A percentile compares a stretch with the other conserved stretches of the same genome.
These are phyloP conservation scores for Cyprinella venusta DNA, from an alignment of 2,797 vertebrate genomes.

Conservation along the genomic window DNA sequence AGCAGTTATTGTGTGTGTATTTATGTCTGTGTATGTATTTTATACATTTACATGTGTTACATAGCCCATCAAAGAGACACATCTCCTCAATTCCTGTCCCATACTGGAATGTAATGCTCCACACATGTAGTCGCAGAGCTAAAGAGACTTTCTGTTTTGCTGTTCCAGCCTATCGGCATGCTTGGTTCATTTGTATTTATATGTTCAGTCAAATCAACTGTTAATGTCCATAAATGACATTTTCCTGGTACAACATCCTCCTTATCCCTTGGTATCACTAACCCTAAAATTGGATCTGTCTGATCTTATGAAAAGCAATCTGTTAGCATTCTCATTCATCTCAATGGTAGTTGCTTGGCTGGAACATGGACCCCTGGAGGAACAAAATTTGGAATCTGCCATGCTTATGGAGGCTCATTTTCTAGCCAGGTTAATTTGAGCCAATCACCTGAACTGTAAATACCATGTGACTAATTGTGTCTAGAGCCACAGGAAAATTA, in stretches of 20 bases:
- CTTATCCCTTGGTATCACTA: background rate
- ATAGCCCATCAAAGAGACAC: slow-evolving; percentile 69
- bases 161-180: slow-evolving; percentile 54
- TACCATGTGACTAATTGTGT: background rate
- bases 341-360: slow-evolving; percentile 8
- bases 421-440: slow-evolving; percentile 1
- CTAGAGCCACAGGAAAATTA: background rate
- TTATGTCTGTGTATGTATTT: slow-evolving; percentile 64
- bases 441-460: background rate
- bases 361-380: background rate
- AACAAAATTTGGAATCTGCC: background rate
- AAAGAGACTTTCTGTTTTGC: slow-evolving; percentile 63
- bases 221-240: background rate
- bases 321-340: background rate
- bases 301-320: background rate
- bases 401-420: background rate
- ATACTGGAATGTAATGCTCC: slow-evolving; percentile 49
- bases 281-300: background rate
- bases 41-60: slow-evolving; percentile 18
- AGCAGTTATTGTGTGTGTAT: background rate
- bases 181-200: slow-evolving; percentile 19
- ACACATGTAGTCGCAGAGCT: no score
- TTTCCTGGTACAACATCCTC: background rate
- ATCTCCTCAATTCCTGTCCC: slow-evolving; percentile 63
- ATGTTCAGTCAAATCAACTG: slow-evolving; percentile 8